phyloP scores from a whole-genome alignment of 2,888 invertebrate species.

The Diarsia mendica region DNA sequence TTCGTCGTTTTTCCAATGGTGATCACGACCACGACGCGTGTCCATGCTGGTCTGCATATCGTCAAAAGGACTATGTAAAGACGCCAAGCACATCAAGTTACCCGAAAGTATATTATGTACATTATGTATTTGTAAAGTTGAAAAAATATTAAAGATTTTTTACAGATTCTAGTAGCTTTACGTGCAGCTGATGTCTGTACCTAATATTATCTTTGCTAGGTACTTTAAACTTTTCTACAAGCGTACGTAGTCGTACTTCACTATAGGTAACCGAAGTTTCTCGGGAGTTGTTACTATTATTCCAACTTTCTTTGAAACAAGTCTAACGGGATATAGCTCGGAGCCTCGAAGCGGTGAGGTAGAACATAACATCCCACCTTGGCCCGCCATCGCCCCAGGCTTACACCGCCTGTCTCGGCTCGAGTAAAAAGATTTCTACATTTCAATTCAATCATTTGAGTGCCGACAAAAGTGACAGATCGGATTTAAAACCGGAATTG shows the following conservation, averaged over 20 bases:
- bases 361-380: constrained; percentile 7
- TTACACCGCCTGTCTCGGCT: constrained; percentile 10
- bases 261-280: constrained; percentile 10
- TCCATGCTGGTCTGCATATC: not conserved
- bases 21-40: not conserved
- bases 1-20: not conserved
- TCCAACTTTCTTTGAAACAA: constrained; percentile 41
- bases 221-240: constrained; percentile 1
- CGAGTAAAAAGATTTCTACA: constrained; percentile 35
- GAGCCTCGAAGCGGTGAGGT: constrained; percentile 22
- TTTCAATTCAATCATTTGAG: constrained; percentile 25
- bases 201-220: too few species aligned
- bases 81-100: too few species aligned
- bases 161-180: too few species aligned
- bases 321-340: constrained; percentile 32
- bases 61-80: not conserved
- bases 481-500: constrained; percentile 33
- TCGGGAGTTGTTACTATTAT: constrained; percentile 4
- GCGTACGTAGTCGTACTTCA: not conserved
- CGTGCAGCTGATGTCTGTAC: too few species aligned
- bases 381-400: constrained; percentile 32
- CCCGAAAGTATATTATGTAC: too few species aligned
- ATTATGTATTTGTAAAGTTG: too few species aligned
- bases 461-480: constrained; percentile 29
- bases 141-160: too few species aligned